Base-by-base conservation (phyloP, 2,113 vertebrate genomes). In the Xenopus laevis region DNA sequence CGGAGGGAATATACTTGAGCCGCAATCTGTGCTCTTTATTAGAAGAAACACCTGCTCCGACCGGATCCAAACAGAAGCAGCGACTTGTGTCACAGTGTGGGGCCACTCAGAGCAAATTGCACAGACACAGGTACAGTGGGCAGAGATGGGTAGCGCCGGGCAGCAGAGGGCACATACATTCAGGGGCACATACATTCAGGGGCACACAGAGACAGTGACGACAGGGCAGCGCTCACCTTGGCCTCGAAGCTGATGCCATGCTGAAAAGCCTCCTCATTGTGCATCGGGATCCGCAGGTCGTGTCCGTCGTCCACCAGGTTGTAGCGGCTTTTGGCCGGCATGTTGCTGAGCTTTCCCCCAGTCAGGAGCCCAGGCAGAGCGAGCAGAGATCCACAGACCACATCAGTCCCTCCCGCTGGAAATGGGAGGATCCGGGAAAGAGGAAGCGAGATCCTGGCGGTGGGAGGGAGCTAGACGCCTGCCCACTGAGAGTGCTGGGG, bases 281-380 rank as follows among this genome's bases (percentile, higher is more conserved):
- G 94, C 70, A 96, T 91, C 61, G 94, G 94, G 67, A 94, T 84
- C 85, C 94, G 88, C 10, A 93, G 91, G 81, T 96, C 95, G 79
- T 88, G 90, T 79, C 90, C 88, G 79, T 96, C 95, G 80, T 96
- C 94, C 90, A 96, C 95, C 87, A 94, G 92, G 85, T 94, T 96
- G 93, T 96, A 96, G 83, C 93, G 89, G 92, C 91, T 95, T 85
- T 91, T 88, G 15, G 82, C 83, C 72, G 79, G 78, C 64, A 68
- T 64, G 45, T 40, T 27, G 64, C 21, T 9, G 53, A 59, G 30
- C 50, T 47, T 52, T 30, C 57, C 17, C 23, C 13, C 71, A 23
- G 52, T 8, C 71, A 59, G 63, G 71, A 59, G 58, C 72, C 72
- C 72, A 75, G 20, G 30, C 40, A 23, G 53, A 30, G 7, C 30